Evolutionary conservation across 1,140 invertebrate species (phyloP).

Genomic region (Argopecten irradians): DNA sequence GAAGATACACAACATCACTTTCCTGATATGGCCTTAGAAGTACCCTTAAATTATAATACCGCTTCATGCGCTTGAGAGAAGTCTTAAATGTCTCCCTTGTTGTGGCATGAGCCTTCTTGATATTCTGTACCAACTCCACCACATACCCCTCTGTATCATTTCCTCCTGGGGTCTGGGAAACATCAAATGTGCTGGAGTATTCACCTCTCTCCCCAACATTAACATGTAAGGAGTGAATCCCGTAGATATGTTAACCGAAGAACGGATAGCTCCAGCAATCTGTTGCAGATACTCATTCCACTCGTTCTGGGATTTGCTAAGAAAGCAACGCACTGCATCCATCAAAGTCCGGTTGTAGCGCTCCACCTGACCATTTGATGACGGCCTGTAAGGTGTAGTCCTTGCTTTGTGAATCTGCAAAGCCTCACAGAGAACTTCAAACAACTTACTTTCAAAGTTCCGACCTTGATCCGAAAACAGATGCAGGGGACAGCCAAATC

Average conservation of each 20-base stretch:
- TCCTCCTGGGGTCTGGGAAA: not conserved
- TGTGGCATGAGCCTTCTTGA: not conserved
- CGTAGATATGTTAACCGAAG: too few species aligned
- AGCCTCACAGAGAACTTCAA: too few species aligned
- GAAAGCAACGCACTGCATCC: not conserved
- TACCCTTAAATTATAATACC: not conserved
- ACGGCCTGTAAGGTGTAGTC: too few species aligned
- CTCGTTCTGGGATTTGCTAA: not conserved
- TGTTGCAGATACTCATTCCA: constrained; percentile 24
- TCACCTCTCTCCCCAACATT: too few species aligned
- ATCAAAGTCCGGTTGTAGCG: not conserved
- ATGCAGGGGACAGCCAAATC: too few species aligned
- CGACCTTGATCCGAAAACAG: too few species aligned
- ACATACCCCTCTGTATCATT: not conserved
- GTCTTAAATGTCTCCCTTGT: not conserved
- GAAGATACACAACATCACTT: constrained; percentile 20
- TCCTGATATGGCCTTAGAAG: constrained; percentile 19
- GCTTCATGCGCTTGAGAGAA: not conserved
- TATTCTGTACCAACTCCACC: not conserved
- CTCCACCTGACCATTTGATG: too few species aligned
- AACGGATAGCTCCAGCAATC: not conserved
- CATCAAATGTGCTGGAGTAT: too few species aligned
- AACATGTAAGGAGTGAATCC: too few species aligned
- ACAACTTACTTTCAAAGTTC: too few species aligned
- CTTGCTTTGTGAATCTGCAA: too few species aligned